Evolutionary conservation across 1,140 invertebrate genomes (phyloP).

Genomic region (Macrotrachela quadricornifera): DNA sequence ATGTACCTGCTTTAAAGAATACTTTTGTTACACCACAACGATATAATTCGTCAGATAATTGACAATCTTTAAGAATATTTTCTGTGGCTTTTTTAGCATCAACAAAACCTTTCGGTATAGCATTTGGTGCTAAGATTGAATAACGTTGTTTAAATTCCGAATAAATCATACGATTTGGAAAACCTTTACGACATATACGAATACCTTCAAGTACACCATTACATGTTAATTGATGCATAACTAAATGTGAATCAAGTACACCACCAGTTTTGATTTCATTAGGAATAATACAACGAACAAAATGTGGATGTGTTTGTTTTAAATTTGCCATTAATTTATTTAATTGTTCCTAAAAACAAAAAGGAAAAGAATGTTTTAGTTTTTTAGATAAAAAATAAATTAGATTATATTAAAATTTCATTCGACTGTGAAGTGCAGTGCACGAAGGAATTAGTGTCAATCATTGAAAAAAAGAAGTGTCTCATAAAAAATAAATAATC

Average conservation of each 20-base stretch:
- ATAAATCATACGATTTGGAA: constrained; percentile 99
- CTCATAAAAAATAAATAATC: too few relatives aligned
- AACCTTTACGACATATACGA: constrained; percentile 99
- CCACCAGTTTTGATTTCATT: constrained; percentile 90
- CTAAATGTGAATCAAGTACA: constrained; percentile 92
- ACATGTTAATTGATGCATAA: constrained; percentile 92
- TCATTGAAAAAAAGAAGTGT: too few relatives aligned
- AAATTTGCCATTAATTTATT: constrained; percentile 88
- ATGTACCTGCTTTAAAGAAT: constrained; percentile 97
- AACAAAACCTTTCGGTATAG: constrained; percentile 45
- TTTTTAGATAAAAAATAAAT: too few relatives aligned
- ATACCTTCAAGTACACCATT: constrained; percentile 99
- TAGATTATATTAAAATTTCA: too few relatives aligned
- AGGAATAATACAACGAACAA: constrained; percentile 98
- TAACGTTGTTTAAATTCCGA: constrained; percentile 99
- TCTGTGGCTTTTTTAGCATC: constrained; percentile 61
- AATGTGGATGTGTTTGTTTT: constrained; percentile 87
- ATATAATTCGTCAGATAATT: constrained; percentile 62
- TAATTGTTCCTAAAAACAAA: constrained; percentile 54
- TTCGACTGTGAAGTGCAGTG: too few relatives aligned
- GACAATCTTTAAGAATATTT: constrained; percentile 49
- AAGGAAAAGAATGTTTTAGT: too few relatives aligned
- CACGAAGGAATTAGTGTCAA: too few relatives aligned
- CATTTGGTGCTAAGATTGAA: constrained; percentile 77
- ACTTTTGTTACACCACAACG: constrained; percentile 90